Conservation (phyloP, 2,113 vertebrate genomes). For the Electrona antarctica region DNA sequence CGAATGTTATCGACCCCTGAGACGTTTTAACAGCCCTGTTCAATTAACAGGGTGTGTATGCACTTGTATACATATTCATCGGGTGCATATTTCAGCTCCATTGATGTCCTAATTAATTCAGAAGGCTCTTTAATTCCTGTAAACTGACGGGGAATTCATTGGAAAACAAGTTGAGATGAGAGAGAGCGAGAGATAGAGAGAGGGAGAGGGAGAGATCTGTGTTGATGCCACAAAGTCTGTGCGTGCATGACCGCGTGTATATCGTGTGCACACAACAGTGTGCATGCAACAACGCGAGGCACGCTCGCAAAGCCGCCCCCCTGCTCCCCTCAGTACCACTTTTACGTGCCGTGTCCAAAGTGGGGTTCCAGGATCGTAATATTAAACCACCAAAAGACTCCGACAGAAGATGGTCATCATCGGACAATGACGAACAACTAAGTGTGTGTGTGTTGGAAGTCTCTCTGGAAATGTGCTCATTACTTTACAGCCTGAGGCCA, state of each 20-base stretch:
- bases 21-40: constrained; percentile 45
- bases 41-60: constrained; percentile 47
- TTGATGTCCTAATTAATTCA: constrained; percentile 65
- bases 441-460: constrained; percentile 66
- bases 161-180: constrained; percentile 4
- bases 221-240: constrained; percentile 39
- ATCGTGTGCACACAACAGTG: too few relatives aligned
- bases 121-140: constrained; percentile 65
- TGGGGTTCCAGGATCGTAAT: too few relatives aligned
- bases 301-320: too few relatives aligned
- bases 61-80: constrained; percentile 65
- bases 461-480: constrained; percentile 96
- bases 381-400: too few relatives aligned
- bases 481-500: constrained; percentile 95
- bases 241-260: too few relatives aligned
- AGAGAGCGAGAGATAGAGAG: constrained; percentile 4
- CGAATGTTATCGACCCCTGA: too few relatives aligned
- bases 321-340: too few relatives aligned
- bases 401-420: constrained; percentile 49
- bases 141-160: constrained; percentile 49
- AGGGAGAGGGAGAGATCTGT: constrained; percentile 34
- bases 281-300: too few relatives aligned
- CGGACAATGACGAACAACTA: constrained; percentile 51
- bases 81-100: constrained; percentile 43
- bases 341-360: too few relatives aligned